Base-by-base conservation (phyloP, 2,888 invertebrate species). In the Lasioglossum lativentre region DNA sequence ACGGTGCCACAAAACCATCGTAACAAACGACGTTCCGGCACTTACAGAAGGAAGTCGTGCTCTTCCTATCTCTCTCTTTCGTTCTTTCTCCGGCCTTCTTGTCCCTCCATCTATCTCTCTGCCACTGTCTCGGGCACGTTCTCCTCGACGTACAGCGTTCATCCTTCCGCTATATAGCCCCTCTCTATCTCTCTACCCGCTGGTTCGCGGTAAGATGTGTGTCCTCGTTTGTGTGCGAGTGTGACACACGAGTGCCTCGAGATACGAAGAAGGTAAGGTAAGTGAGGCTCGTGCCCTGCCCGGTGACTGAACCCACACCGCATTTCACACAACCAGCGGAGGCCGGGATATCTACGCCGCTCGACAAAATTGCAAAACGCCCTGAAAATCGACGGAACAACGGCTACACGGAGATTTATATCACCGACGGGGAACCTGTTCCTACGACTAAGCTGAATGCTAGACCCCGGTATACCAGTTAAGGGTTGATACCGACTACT, bases 241-340 rank as follows among this genome's bases (percentile, higher is more conserved):
- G 85, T 91, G 92, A 91, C 88, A 91, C 80, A 75, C 90, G 80
- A 86, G 88, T 85, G 87, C 85, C 86, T 88, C 82, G 85, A 90
- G 92, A 87, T 88, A 89, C 91, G 90, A 90, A 89, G 90, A 89
- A 89, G 90, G 90, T 87, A 90, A 92, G 90, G 88, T 83, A 87
- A 92, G 88, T 81, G 77, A 89, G 87, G 83, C 91, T 90, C 88
- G 89, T 91, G 93, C 92, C 90, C 90, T 91, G 93, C 90, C 90
- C 93, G 93, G 93, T 93, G 93, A 93, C 91, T 93, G 93, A 93
- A 93, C 93, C 92, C 93, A 93, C 92, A 91, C 92, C 84, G 88
- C 80, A 86, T 85, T 82, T 85, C 89, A 63, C 86, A 85, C 76
- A 78, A 47, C 38, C 72, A 59, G 72, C 77, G 70, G 66, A 52